These are phyloP conservation scores for Eupithecia abbreviata DNA, from an alignment of 2,888 invertebrate genomes.

Conservation along the genomic window DNA sequence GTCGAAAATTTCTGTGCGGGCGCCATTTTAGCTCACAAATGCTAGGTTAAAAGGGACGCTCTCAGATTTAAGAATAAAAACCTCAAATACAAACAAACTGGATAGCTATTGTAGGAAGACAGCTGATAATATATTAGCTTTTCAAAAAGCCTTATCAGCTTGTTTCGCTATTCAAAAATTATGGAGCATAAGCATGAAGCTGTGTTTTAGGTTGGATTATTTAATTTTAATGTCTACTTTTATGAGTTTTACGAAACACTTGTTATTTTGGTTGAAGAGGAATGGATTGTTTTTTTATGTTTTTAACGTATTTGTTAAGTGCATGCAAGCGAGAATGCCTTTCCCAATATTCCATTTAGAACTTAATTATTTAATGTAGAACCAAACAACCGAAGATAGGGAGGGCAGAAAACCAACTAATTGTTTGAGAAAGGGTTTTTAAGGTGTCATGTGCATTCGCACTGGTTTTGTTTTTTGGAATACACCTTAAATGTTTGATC, in stretches of 20 bases:
- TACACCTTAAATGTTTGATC: background rate
- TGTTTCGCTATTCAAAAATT: background rate
- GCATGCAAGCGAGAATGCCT: background rate
- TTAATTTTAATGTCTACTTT: background rate
- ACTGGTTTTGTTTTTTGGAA: background rate
- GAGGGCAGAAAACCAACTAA: background rate
- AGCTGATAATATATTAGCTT: background rate
- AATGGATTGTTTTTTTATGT: conserved; percentile 10
- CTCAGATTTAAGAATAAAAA: background rate
- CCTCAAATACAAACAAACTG: background rate
- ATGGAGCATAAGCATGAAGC: background rate
- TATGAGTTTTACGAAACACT: background rate
- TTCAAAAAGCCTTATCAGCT: background rate
- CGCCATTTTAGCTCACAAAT: background rate
- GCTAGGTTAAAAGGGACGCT: background rate
- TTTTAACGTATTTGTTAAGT: background rate
- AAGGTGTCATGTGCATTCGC: background rate
- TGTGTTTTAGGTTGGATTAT: background rate
- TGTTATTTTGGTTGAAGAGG: conserved; percentile 5
- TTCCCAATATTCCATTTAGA: conserved; percentile 1
- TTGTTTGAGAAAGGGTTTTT: no score
- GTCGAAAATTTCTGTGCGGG: background rate
- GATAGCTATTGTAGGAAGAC: background rate
- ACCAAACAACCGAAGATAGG: background rate
- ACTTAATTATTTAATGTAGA: background rate